Conservation (phyloP, 2,888 invertebrate species). For the Xestia c-nigrum region DNA sequence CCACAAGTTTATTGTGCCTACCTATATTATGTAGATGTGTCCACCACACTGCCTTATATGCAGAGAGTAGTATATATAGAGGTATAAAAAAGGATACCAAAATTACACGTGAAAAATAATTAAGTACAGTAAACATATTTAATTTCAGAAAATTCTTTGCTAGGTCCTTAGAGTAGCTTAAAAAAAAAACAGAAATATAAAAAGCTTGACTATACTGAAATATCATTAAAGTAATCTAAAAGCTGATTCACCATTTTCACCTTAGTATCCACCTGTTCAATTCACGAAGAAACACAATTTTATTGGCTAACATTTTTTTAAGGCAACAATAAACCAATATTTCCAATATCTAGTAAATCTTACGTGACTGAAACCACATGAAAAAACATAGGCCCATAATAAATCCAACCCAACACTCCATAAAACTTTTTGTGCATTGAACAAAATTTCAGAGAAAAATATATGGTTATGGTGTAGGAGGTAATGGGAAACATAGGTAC, state of each 20-base stretch:
- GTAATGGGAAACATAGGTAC: constrained; percentile 64
- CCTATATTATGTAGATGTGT: background rate
- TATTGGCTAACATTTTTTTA: background rate
- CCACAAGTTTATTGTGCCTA: background rate
- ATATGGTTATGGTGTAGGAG: constrained; percentile 62
- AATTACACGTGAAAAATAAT: background rate
- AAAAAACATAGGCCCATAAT: constrained; percentile 50
- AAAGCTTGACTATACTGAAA: background rate
- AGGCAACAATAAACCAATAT: constrained; percentile 43
- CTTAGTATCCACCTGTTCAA: background rate
- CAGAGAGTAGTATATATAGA: too few relatives aligned
- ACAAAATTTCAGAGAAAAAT: constrained; percentile 64
- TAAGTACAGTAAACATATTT: background rate
- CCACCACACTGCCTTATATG: background rate
- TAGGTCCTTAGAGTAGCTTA: background rate
- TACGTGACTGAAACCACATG: constrained; percentile 38
- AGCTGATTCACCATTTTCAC: background rate
- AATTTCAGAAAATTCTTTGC: background rate
- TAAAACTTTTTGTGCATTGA: constrained; percentile 65
- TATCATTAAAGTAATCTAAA: background rate
- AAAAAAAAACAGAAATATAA: background rate
- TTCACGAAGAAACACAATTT: background rate
- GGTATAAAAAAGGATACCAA: background rate
- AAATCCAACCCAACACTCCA: constrained; percentile 58
- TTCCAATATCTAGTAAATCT: constrained; percentile 54